Evolutionary conservation across 2,113 vertebrate genomes (phyloP).

Genomic region (Burhinus oedicnemus): DNA sequence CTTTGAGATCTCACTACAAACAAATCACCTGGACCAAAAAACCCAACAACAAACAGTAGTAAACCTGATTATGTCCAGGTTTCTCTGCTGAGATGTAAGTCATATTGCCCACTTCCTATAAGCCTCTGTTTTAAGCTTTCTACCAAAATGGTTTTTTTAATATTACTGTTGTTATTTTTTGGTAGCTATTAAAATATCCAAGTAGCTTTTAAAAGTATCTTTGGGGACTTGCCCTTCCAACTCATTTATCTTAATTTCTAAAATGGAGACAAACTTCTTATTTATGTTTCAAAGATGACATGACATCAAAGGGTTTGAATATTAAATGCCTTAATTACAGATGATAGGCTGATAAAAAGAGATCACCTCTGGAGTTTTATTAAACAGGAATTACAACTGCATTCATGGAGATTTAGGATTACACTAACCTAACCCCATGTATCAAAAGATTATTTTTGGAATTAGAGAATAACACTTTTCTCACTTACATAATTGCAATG

Average conservation of each 20-base stretch:
- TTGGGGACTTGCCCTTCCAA: conserved; percentile 40
- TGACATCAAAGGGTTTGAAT: conserved; percentile 69
- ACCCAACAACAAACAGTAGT: not conserved
- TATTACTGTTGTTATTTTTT: not conserved
- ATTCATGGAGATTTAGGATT: conserved; percentile 30
- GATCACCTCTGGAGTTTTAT: conserved; percentile 62
- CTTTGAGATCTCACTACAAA: conserved; percentile 21
- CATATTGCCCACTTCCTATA: not conserved
- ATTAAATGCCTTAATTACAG: conserved; percentile 70
- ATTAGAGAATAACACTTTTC: conserved; percentile 58
- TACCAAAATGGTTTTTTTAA: not conserved
- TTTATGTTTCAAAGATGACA: conserved; percentile 66
- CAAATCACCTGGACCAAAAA: not conserved
- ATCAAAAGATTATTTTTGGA: conserved; percentile 47
- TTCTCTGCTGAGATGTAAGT: not conserved
- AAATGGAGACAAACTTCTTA: conserved; percentile 66
- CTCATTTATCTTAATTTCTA: conserved; percentile 61
- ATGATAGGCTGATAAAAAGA: conserved; percentile 58
- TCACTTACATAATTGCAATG: conserved; percentile 13
- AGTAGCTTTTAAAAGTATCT: conserved; percentile 32
- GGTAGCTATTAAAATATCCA: conserved; percentile 25
- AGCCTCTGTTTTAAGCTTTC: not conserved
- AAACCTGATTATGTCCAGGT: not conserved
- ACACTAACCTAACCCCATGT: not conserved
- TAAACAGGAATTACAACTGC: conserved; percentile 57